Conservation (phyloP, 2,888 invertebrate genomes). For the Aphodius granarius region DNA sequence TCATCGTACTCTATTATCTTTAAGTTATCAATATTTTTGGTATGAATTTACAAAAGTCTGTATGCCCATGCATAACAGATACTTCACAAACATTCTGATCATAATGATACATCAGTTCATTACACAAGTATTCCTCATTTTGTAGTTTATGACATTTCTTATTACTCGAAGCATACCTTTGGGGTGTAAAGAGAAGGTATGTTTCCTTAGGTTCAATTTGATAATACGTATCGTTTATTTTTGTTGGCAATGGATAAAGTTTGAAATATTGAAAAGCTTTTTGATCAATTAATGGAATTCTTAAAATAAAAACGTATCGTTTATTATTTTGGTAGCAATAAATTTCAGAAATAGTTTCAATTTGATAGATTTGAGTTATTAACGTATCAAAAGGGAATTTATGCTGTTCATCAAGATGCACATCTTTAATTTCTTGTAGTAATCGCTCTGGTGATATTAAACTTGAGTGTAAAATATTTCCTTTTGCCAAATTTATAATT, state of each 20-base stretch:
- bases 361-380: background rate
- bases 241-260: background rate
- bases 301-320: background rate
- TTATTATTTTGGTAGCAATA: background rate
- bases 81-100: background rate
- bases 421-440: background rate
- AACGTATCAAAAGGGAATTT: background rate
- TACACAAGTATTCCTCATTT: background rate
- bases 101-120: background rate
- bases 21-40: background rate
- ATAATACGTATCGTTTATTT: background rate
- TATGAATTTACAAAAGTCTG: background rate
- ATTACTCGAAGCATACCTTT: background rate
- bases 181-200: background rate
- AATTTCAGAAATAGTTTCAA: background rate
- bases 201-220: background rate
- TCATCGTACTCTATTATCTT: background rate
- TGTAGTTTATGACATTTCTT: background rate
- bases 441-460: background rate
- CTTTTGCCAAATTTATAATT: background rate
- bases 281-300: background rate
- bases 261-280: background rate
- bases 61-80: background rate
- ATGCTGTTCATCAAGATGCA: background rate
- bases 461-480: background rate